phyloP scores from a whole-genome alignment of 2,113 vertebrate species.

The Leptosomus discolor region DNA sequence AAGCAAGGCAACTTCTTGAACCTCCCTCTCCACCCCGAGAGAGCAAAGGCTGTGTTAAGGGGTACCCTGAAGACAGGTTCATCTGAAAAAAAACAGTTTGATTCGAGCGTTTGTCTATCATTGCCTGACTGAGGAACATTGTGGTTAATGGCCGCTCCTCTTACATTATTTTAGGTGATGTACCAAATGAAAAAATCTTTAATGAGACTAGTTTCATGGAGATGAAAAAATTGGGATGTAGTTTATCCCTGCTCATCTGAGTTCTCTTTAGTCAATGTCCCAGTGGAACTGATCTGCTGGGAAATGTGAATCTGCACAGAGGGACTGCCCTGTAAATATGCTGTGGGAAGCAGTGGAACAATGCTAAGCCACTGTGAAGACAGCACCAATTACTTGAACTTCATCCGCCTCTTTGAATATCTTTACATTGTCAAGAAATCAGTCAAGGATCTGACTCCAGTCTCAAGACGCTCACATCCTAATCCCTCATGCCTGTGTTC shows the following conservation, averaged over 20 bases:
- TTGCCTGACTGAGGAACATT: not conserved
- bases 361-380: not conserved
- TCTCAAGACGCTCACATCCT: not conserved
- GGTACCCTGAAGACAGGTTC: not conserved
- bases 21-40: not conserved
- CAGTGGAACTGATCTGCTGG: not conserved
- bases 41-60: not conserved
- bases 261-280: not conserved
- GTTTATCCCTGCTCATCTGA: not conserved
- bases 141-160: not conserved
- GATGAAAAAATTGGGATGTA: not conserved
- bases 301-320: not conserved
- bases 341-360: not conserved
- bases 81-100: not conserved
- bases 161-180: not conserved
- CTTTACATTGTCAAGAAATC: not conserved
- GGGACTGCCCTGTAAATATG: not conserved
- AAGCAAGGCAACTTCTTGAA: not conserved
- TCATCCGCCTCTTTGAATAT: not conserved
- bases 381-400: not conserved
- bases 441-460: not conserved
- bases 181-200: not conserved
- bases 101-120: not conserved
- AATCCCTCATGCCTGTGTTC: not conserved
- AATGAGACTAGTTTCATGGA: not conserved